A percentile compares a stretch with the other conserved stretches of the same genome.
phyloP scores from a whole-genome alignment of 2,797 vertebrate genomes.

The Falco berigora region DNA sequence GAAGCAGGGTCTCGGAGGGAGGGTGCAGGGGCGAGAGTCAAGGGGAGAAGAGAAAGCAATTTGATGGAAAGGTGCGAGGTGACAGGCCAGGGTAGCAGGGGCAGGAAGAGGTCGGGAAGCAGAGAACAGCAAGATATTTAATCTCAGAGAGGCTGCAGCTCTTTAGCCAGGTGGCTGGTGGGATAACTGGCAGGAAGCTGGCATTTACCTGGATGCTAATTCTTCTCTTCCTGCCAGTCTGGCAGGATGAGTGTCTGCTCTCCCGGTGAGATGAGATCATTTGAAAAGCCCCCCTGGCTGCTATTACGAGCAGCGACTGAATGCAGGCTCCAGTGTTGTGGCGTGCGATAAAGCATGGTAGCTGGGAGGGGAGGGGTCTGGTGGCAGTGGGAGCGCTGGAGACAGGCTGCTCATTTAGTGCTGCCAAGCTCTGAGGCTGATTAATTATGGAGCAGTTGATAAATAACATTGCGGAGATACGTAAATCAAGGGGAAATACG shows the following conservation, averaged over 20 bases:
- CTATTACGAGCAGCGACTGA: slow-evolving; percentile 6
- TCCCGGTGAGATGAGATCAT: slow-evolving; percentile 59
- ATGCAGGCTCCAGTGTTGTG: background rate
- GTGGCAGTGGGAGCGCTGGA: background rate
- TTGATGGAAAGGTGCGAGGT: background rate
- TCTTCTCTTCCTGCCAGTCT: slow-evolving; percentile 57
- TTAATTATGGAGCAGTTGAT: slow-evolving; percentile 76
- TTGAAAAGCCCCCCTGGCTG: slow-evolving; percentile 63
- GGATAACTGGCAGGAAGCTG: slow-evolving; percentile 56
- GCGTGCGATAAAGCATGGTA: background rate
- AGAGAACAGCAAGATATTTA: background rate
- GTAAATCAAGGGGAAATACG: slow-evolving; percentile 66
- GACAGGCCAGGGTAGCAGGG: background rate
- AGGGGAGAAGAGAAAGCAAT: background rate
- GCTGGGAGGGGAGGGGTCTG: background rate
- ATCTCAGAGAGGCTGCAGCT: background rate
- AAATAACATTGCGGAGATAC: slow-evolving; percentile 67
- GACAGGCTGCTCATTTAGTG: slow-evolving; percentile 65
- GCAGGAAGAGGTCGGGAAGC: background rate
- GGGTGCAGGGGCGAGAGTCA: background rate
- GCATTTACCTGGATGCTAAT: slow-evolving; percentile 64
- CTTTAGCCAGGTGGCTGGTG: slow-evolving; percentile 50
- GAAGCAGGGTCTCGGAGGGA: background rate
- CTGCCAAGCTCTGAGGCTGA: slow-evolving; percentile 63
- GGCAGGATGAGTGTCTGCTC: slow-evolving; percentile 53